Base-by-base conservation (phyloP, 2,797 vertebrate genomes). In the Taeniopygia guttata region DNA sequence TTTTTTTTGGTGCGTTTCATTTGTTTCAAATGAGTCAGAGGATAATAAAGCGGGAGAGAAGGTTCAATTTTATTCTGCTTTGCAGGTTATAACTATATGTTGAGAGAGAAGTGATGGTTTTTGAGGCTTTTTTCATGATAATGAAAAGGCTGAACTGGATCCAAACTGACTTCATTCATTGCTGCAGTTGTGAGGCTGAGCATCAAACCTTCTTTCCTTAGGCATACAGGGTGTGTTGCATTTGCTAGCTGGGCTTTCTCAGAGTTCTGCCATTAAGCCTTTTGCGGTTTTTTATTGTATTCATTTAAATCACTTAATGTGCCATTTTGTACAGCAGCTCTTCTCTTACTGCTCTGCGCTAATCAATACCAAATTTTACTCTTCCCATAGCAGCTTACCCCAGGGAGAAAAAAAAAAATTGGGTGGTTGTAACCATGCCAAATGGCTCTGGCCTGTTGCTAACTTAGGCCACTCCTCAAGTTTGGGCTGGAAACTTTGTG, bases 181-280 rank as follows among this genome's bases (percentile, higher is more conserved):
- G 94, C 96, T 96, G 97, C 96, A 90, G 95, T 96, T 97, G 94
- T 97, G 97, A 96, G 97, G 97, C 95, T 97, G 89, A 96, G 93
- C 97, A 95, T 98, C 97, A 97, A 97, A 96, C 94, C 42, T 90
- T 97, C 97, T 96, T 97, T 94, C 90, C 36, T 83, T 67, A 94
- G 49, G 19, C 25, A 26, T 54, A 27, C 17, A 0, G 46, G 48
- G 30, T 36, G 12, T 74, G 40, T 79, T 49, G 64, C 12, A 2
- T 72, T 67, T 54, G 12, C 20, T 82, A n/a, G 23, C 74, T 68
- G 43, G 34, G 54, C 45, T 93, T 90, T 66, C 62, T 80, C 63
- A 21, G 27, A 72, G n/a, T 64, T 82, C 27, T 93, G 25, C 68
- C 12, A 45, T 46, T 51, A 58, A 82, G 46, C 20, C 21, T 21